Percentiles rank a stretch among this genome's conserved stretches.
These are phyloP conservation scores for Astropecten irregularis DNA, from an alignment of 53 echinoderm and acorn worm genomes.

Conservation along the genomic window DNA sequence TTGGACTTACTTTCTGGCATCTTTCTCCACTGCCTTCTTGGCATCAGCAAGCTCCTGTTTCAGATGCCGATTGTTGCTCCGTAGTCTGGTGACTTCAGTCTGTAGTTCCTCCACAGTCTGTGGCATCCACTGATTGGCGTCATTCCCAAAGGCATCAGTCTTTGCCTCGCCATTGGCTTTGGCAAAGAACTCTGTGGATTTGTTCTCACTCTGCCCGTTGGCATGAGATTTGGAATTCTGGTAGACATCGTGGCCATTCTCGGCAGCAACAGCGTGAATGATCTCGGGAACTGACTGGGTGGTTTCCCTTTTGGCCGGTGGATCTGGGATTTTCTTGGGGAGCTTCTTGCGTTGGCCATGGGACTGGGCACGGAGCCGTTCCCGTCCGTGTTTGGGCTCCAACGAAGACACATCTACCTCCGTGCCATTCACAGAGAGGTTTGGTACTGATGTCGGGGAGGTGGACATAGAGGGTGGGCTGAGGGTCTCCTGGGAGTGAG, in stretches of 20 bases:
- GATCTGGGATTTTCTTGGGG: slow-evolving; percentile 66
- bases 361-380: slow-evolving; percentile 87
- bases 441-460: slow-evolving; percentile 63
- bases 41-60: slow-evolving; percentile 76
- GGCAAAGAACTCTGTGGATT: slow-evolving; percentile 3
- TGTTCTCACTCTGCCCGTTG: slow-evolving; percentile 2
- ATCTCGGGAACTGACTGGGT: slow-evolving; percentile 62
- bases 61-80: slow-evolving; percentile 73
- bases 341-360: slow-evolving; percentile 88
- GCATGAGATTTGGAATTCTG: background rate
- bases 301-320: slow-evolving; percentile 48
- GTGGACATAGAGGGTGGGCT: slow-evolving; percentile 43
- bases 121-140: slow-evolving; percentile 16
- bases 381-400: slow-evolving; percentile 79
- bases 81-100: slow-evolving; percentile 68
- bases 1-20: slow-evolving; percentile 98
- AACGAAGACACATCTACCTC: slow-evolving; percentile 41
- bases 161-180: slow-evolving; percentile 39
- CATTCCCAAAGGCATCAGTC: background rate
- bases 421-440: slow-evolving; percentile 51
- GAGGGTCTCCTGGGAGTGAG: slow-evolving; percentile 27
- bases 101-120: slow-evolving; percentile 37
- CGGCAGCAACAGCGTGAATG: slow-evolving; percentile 50
- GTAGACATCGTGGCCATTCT: slow-evolving; percentile 55
- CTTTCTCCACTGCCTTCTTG: slow-evolving; percentile 83